These are phyloP conservation scores for Delichon dasypus DNA, from an alignment of 2,797 vertebrate species.

Conservation along the genomic window DNA sequence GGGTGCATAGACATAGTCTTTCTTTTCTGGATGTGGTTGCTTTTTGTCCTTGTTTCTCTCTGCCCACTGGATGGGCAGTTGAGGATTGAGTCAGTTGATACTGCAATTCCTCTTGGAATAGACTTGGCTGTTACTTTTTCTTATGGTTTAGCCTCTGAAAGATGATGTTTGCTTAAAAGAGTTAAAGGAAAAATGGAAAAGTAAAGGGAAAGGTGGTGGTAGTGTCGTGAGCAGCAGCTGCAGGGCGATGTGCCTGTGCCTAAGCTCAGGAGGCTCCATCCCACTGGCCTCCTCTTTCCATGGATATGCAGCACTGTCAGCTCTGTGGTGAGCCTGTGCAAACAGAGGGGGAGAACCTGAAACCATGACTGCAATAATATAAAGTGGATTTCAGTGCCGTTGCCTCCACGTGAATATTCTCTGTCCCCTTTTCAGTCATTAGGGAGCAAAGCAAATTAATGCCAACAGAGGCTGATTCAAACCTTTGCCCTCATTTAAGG, in stretches of 20 bases:
- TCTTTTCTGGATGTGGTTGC: background rate
- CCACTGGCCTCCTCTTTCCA: background rate
- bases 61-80: fast-evolving
- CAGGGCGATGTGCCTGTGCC: background rate
- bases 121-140: background rate
- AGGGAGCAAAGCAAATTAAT: constrained; percentile 57
- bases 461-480: constrained; percentile 47
- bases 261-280: background rate
- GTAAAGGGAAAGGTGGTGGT: background rate
- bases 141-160: background rate
- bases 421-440: constrained; percentile 34
- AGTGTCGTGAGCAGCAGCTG: background rate
- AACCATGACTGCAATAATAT: background rate
- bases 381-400: background rate
- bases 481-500: constrained; percentile 60
- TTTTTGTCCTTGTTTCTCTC: background rate
- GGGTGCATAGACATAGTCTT: background rate
- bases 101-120: background rate
- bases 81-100: background rate
- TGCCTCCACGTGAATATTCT: background rate
- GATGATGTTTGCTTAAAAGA: background rate
- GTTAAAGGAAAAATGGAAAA: background rate
- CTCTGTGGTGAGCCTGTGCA: background rate
- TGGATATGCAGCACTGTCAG: background rate
- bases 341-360: background rate